Base-by-base conservation (phyloP, 2,888 invertebrate species). In the Dynastes maya region DNA sequence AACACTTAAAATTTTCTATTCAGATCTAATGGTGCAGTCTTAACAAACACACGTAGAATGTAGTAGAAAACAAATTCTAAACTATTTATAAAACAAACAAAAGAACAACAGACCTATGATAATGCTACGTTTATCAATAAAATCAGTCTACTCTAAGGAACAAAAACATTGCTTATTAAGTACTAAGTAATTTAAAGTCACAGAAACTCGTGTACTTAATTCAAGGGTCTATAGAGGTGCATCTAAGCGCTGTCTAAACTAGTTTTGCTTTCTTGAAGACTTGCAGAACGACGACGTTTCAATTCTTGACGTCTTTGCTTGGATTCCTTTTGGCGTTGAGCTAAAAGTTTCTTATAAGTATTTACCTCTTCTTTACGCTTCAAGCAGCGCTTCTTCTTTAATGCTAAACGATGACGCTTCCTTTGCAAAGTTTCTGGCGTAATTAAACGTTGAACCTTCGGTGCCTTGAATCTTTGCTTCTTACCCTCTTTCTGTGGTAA, bases 181-280 rank as follows among this genome's bases (percentile, higher is more conserved):
- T 76, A 76, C 76, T 55, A 37, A 55, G 37, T 45, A 58, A 55
- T 76, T 76, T 76, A 22, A 63, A 45, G 63, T 55, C 68, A 76
- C 51, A 58, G 22, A 67, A 58, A 58, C 49, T 58, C n/a, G 58
- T 58, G 68, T 65, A 51, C 74, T 75, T 68, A 68, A 65, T 11
- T 45, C 13, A 61, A 32, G 37, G 49, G 40, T 72, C 37, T 40
- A 49, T 27, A 29, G 32, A 37, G 51, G 63, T 4, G n/a, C 40
- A 40, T 77, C 61, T 80, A 80, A 76, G 91, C 93, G 87, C 94
- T 94, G 84, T 92, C 92, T 85, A 91, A 91, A 68, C 95, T 96
- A 86, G 95, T 95, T 91, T 95, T 96, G 40, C 96, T 96, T 87
- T 95, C 96, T 81, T 95, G 92, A 85, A 95, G 92, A 65, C 95